Evolutionary conservation across 2,888 invertebrate genomes (phyloP), one percentile per base, ranked within the genome.

Genomic region (Papilio gigon): DNA sequence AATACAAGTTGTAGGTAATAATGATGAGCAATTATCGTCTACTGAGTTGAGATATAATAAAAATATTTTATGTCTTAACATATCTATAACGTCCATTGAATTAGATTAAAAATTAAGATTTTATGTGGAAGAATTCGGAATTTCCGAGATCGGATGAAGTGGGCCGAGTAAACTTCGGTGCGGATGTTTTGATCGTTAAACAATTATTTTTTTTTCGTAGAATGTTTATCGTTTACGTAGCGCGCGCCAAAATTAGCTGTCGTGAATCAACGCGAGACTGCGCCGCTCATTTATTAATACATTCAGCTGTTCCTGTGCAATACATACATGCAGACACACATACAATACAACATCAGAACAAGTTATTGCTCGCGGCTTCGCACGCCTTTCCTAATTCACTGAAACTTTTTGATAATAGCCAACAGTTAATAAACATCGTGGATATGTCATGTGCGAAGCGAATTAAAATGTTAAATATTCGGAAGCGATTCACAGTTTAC

Each of bases 171-270:
- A 58, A 44, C 58, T 20, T 56, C 25, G 30, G 12, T 20, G 25
- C 65, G 65, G 65, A 66, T 66, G 65, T 66, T 65, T 42, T 58
- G 56, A 65, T 50, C 22, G 33, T 63, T 63, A 35, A 56, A 62
- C 63, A 50, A 63, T 35, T 35, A 50, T 3, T 11, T 42, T 56
- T 30, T 56, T 25, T 27, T 20, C 53, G n/a, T 4, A 37, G 17
- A n/a, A 14, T 27, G 50, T 67, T 53, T 37, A 60, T 60, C 9
- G 50, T 61, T 60, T 53, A 61, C 40, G 20, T 20, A 35, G 17
- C 50, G 50, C 11, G 37, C 17, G 47, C 60, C 66, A 27, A 53
- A 67, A 61, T 67, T 53, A 67, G 37, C 40, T 6, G 37, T 12
- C n/a, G 44, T 59, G 59, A 59, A 59, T 59, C 58, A 59, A 33